Conservation (phyloP, 2,113 vertebrate species). For the Malurus alboscapulatus region DNA sequence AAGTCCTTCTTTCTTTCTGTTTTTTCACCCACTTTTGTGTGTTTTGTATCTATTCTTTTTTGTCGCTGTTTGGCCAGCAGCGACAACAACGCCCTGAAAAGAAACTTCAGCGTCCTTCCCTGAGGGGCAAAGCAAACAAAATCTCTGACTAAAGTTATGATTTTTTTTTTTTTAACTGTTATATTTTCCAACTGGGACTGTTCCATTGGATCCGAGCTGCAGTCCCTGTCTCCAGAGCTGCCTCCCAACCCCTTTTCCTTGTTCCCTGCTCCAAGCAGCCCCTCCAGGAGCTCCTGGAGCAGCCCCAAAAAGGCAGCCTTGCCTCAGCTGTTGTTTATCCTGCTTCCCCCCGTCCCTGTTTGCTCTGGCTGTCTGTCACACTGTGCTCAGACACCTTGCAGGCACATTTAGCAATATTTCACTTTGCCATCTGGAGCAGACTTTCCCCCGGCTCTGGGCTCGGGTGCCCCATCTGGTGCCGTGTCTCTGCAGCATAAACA, state of each 20-base stretch:
- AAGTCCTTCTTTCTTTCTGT: too few species aligned
- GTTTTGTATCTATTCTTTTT: too few species aligned
- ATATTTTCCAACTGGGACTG: too few species aligned
- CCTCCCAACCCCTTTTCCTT: neutral
- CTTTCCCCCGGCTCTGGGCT: neutral
- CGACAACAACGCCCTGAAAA: too few species aligned
- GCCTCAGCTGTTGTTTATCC: slow-evolving; percentile 29
- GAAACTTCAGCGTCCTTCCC: too few species aligned
- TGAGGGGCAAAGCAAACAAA: too few species aligned
- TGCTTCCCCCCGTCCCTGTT: neutral
- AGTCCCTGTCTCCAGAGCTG: neutral
- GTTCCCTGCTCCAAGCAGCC: neutral
- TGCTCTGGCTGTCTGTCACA: slow-evolving; percentile 10
- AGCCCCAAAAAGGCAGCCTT: neutral
- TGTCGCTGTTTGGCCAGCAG: too few species aligned
- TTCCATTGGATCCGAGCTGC: neutral
- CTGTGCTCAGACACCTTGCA: slow-evolving; percentile 23
- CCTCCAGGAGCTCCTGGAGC: neutral
- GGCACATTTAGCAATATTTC: slow-evolving; percentile 23
- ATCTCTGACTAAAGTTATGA: too few species aligned
- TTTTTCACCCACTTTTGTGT: too few species aligned
- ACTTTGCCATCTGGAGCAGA: slow-evolving; percentile 44
- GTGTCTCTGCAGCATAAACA: neutral
- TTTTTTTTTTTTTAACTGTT: too few species aligned
- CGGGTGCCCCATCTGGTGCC: slow-evolving; percentile 21